Conservation (phyloP, 2,113 vertebrate species). For the Seriola dumerili region DNA sequence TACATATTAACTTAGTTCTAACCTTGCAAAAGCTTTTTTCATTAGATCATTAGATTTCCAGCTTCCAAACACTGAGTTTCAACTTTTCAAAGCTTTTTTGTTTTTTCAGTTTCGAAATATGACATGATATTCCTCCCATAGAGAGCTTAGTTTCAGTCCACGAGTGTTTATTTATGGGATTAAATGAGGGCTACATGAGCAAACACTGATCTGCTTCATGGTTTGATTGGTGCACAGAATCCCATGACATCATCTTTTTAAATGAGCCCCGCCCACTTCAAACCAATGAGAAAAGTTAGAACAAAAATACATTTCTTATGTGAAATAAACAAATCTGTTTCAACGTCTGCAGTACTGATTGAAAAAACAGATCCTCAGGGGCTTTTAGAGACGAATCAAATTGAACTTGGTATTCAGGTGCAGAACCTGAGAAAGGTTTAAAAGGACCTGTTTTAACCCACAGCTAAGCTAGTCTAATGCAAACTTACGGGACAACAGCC, state of each 20-base stretch:
- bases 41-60: too few species aligned
- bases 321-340: background rate
- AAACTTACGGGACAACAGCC: constrained; percentile 48
- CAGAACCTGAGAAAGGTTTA: constrained; percentile 16
- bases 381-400: background rate
- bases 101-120: too few species aligned
- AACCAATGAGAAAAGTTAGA: background rate
- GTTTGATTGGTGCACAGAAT: too few species aligned
- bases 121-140: too few species aligned
- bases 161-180: background rate
- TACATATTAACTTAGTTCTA: too few species aligned
- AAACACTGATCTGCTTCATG: background rate
- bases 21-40: too few species aligned
- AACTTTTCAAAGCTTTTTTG: too few species aligned
- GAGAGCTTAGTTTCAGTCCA: background rate
- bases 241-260: background rate
- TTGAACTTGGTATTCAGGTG: constrained; percentile 5
- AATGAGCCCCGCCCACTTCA: background rate
- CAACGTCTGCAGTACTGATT: background rate
- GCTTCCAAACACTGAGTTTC: too few species aligned
- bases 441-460: constrained; percentile 19
- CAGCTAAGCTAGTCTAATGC: constrained; percentile 35
- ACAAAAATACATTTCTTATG: background rate
- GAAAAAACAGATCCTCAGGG: background rate
- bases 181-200: background rate